Evolutionary conservation across 2,888 invertebrate species (phyloP), one percentile per base, ranked within the genome.

Genomic region (Cryptus armator): DNA sequence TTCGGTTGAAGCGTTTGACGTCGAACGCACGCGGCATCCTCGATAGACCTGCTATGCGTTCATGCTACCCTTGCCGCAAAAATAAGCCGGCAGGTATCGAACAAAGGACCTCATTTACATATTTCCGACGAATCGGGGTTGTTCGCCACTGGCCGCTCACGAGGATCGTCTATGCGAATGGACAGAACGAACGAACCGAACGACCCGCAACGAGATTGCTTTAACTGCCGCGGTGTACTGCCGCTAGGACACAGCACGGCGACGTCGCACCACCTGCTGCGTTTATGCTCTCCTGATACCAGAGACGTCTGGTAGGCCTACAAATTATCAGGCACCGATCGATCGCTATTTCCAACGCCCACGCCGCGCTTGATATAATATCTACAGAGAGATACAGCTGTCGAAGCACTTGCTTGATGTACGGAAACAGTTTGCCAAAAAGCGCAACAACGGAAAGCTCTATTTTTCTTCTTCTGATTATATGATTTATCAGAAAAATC

Each of bases 31-130:
- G n/a, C 48, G 19, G n/a, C 24, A 19, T 9, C 24, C 51, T 43
- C 14, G 32, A 62, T 44, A 82, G 62, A 93, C 91, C 91, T 89
- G 87, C 90, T 83, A 75, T 32, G 3, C 56, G 24, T 59, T 93
- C 81, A 90, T 93, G 90, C 76, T 91, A 84, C 78, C 93, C 93
- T 89, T 87, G 89, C 85, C 89, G 78, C 88, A 90, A 92, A 93
- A 93, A 93, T 93, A 93, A 93, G 92, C 93, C 91, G 90, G 89
- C 93, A 93, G 93, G 93, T 93, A 92, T 92, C 92, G 91, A 92
- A 93, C 93, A 93, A 93, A 93, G 92, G 92, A 91, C 89, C 90
- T 92, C 89, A 93, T 93, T 93, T 93, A 89, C 93, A 93, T 93
- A 93, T 92, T 92, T 92, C 82, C 84, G 67, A 68, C 72, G 16